A percentile compares a stretch with the other conserved stretches of the same genome.
Evolutionary conservation across 2,797 vertebrate species (phyloP).

Genomic region (Brachyrhaphis roseni): DNA sequence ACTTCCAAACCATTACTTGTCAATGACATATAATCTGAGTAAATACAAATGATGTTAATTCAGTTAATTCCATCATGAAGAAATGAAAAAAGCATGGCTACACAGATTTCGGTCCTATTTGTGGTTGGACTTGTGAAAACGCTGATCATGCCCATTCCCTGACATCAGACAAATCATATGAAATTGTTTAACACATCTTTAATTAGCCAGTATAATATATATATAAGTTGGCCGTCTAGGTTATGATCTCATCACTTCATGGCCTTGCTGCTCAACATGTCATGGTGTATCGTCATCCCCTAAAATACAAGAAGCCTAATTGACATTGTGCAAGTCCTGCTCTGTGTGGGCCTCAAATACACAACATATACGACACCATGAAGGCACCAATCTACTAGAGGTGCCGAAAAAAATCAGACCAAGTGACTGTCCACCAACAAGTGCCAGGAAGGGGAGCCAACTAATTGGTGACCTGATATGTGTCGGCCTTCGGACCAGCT

Average conservation of each 20-base stretch:
- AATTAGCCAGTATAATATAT: not conserved
- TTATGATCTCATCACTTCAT: not conserved
- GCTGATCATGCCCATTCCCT: not conserved
- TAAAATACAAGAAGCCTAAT: not conserved
- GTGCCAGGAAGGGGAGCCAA: not conserved
- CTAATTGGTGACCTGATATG: too few species aligned
- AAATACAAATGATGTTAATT: not conserved
- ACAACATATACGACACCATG: not conserved
- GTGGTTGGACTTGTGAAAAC: not conserved
- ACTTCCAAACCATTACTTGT: not conserved
- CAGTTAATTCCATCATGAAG: too few species aligned
- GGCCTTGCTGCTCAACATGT: not conserved
- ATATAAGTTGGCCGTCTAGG: not conserved
- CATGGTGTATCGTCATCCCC: not conserved
- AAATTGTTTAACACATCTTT: not conserved
- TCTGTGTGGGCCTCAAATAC: not conserved
- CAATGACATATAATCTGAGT: not conserved
- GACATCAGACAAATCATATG: not conserved
- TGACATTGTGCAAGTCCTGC: not conserved
- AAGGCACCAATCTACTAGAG: not conserved
- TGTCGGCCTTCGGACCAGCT: too few species aligned
- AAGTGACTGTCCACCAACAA: not conserved
- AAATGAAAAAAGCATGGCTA: too few species aligned
- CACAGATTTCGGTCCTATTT: not conserved
- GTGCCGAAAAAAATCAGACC: too few species aligned